Percentiles rank a stretch among this genome's conserved stretches.
These are phyloP conservation scores for Hydrotaea cyrtoneurina DNA, from an alignment of 2,888 invertebrate genomes.

Conservation along the genomic window DNA sequence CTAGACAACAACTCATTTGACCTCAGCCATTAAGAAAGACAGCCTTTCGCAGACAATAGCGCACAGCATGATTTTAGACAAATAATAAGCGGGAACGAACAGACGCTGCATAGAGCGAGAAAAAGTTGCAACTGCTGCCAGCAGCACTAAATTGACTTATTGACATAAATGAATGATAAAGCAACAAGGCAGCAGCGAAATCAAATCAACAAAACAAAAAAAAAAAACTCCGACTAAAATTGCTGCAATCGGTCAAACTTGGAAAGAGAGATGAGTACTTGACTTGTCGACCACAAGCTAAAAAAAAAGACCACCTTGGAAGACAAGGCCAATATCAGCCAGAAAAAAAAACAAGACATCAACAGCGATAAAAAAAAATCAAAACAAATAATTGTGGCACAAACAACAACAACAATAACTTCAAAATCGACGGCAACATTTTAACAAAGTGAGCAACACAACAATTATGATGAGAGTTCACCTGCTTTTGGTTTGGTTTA, in stretches of 20 bases:
- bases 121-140: constrained; percentile 25
- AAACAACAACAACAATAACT: constrained; percentile 27
- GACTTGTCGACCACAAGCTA: constrained; percentile 25
- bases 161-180: constrained; percentile 43
- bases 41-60: constrained; percentile 33
- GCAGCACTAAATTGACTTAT: constrained; percentile 46
- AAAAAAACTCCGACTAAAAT: no score
- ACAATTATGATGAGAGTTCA: constrained; percentile 32
- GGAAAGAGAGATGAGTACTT: constrained; percentile 21
- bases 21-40: constrained; percentile 39
- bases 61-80: constrained; percentile 36
- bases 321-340: constrained; percentile 52
- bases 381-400: constrained; percentile 56
- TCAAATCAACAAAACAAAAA: constrained; percentile 1
- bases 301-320: constrained; percentile 64
- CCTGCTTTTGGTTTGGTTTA: constrained; percentile 7
- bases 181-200: constrained; percentile 21
- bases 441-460: constrained; percentile 25
- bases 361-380: constrained; percentile 24
- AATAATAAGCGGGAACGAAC: neutral
- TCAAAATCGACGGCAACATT: constrained; percentile 17
- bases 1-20: constrained; percentile 39
- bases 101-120: neutral
- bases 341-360: neutral
- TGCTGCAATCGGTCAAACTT: constrained; percentile 18